Base-by-base conservation (phyloP, 2,797 vertebrate genomes). In the Poeciliopsis presidionis region DNA sequence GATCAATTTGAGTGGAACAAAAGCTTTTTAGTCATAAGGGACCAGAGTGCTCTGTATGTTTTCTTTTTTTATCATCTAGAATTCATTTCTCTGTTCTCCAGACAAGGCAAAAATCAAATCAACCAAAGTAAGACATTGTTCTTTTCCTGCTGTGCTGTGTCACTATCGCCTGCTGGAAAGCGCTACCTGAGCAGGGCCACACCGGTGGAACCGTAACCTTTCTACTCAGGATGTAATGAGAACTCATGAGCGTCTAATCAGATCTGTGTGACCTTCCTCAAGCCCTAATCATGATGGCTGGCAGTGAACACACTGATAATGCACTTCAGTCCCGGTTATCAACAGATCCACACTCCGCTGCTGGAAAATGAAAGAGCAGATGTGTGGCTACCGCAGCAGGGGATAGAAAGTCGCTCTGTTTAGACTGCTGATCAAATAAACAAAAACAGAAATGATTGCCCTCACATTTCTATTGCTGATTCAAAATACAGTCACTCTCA, bases 181-280 rank as follows among this genome's bases (percentile, higher is more conserved):
- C 71, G 77, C 89, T 87, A 87, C 88, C 85, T 83, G 86, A 89
- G 89, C 81, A 72, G 65, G 72, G 78, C 70, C 69, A 86, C 89
- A 72, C 85, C 28, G 53, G 88, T 84, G 84, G 81, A 90, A 86
- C 77, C 79, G 72, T 90, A 89, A 90, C 90, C 91, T 91, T 89
- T 89, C 84, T 84, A 84, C 90, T 84, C 81, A 25, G 77, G 83
- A 88, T 91, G 89, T 92, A 92, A 92, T 92, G 91, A 93, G 93
- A 95, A 91, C 91, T 92, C 92, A 91, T 87, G 87, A 92, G 88
- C 85, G 82, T 91, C 91, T 95, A 94, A 95, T 96, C 94, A 92
- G 91, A 95, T 93, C 91, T 92, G 84, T 81, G 87, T 90, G 92
- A 93, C 94, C 95, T 94, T 94, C 88, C 91, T 81, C 51, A 16